Evolutionary conservation across 2,797 vertebrate species (phyloP), one percentile per base, ranked within the genome.

Genomic region (Delichon dasypus): DNA sequence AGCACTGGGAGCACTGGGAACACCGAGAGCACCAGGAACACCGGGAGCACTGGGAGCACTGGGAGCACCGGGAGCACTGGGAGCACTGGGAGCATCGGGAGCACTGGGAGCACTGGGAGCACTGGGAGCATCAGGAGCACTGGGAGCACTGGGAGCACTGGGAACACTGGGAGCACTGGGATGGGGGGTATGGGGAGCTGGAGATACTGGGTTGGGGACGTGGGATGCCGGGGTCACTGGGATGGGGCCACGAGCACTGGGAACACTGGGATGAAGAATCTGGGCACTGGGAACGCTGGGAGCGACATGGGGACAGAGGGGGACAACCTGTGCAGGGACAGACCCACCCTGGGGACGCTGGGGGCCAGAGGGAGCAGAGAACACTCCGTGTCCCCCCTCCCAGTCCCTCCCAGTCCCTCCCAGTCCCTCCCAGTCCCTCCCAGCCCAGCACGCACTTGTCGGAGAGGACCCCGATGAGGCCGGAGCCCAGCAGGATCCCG

Each of bases 401-500:
- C 58, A 19, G 45, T 32, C 4, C 64, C 53, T 22, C 60, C 74
- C 73, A 57, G 42, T 5, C 3, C 40, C 18, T n/a, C 50, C 50
- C 71, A 23, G 26, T 7, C 0, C 44, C 34, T 40, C 44, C 40
- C 40, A 42, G 40, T 42, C 40, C 40, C 40, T 42, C 40, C 40
- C 40, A 42, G 40, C 6, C 32, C 53, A 3, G 15, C 38, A 36
- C 89, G 1, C 97, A 98, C 98, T 96, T 98, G 98, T 99, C 99
- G 1, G 98, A 97, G 54, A 99, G 97, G 53, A 93, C 26, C 54
- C 99, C 99, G 10, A 99, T 98, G 40, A 98, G 1, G 2, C 96
- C 1, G 0, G 98, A 97, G 57, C 99, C 99, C 36, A 98, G 70
- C 48, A 99, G 98, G 79, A 99, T 98, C 14, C 98, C 98, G 23